These are phyloP conservation scores for Lethenteron camtschaticum DNA, from an alignment of 2,113 vertebrate species.

Conservation along the genomic window DNA sequence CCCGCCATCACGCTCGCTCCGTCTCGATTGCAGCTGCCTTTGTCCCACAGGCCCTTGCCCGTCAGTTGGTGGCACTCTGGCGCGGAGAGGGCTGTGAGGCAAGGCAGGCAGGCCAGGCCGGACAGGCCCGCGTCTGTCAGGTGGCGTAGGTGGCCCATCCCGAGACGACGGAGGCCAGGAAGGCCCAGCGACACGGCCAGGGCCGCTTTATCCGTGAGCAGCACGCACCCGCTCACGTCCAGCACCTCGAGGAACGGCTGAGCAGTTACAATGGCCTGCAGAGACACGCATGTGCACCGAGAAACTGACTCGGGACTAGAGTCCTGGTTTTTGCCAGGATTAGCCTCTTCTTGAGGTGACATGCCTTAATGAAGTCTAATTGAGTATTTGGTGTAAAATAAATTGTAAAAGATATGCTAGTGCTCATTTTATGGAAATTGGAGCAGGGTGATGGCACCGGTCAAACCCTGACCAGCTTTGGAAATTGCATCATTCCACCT, in stretches of 20 bases:
- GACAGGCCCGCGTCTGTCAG: conserved; percentile 31
- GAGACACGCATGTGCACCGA: too few relatives aligned
- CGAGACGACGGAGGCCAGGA: conserved; percentile 20
- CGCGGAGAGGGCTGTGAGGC: conserved; percentile 29
- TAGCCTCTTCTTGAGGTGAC: too few relatives aligned
- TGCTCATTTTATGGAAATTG: too few relatives aligned
- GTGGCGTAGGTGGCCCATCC: conserved; percentile 25
- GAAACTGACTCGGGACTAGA: too few relatives aligned
- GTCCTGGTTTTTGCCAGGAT: too few relatives aligned
- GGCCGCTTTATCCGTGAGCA: conserved; percentile 29
- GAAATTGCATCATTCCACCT: too few relatives aligned
- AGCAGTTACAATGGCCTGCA: conserved; percentile 21
- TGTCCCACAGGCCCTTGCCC: conserved; percentile 19
- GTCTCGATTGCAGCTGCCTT: too few relatives aligned
- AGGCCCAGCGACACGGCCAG: conserved; percentile 21
- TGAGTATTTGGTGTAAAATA: too few relatives aligned
- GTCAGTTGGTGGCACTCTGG: conserved; percentile 36
- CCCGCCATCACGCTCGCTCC: not conserved
- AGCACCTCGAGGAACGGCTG: conserved; percentile 28
- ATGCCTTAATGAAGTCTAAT: too few relatives aligned
- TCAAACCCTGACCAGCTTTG: too few relatives aligned
- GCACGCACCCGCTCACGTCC: conserved; percentile 39
- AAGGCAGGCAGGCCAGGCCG: conserved; percentile 20
- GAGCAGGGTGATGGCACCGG: too few relatives aligned
- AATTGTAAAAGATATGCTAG: too few relatives aligned